Evolutionary conservation across 2,797 vertebrate species (phyloP).

Genomic region (Steatocranus sp.): DNA sequence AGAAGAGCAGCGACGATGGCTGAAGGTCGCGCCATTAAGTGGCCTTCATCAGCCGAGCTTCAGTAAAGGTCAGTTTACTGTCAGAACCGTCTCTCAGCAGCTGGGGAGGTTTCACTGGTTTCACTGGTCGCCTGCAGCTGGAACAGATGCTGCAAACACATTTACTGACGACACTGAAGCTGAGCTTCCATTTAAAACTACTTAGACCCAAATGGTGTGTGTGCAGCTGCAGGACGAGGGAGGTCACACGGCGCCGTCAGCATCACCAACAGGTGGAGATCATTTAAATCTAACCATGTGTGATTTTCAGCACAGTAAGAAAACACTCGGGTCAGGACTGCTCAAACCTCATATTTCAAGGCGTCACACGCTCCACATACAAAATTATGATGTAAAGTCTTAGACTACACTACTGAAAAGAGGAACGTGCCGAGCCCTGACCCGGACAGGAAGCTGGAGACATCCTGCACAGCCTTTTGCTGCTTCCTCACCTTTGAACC

Average conservation of each 20-base stretch:
- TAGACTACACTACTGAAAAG: background rate
- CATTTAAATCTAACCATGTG: background rate
- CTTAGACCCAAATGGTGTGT: background rate
- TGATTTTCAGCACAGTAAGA: background rate
- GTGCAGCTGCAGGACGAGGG: background rate
- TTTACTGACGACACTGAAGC: background rate
- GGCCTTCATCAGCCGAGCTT: background rate
- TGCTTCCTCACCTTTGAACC: background rate
- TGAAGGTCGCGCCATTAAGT: background rate
- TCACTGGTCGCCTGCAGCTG: background rate
- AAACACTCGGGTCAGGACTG: accelerated
- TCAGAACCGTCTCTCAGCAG: background rate
- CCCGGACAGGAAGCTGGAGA: background rate
- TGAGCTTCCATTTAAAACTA: background rate
- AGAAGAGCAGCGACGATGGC: too few relatives aligned
- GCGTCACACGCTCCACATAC: background rate
- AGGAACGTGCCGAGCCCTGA: background rate
- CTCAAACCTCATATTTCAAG: background rate
- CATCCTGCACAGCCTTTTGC: background rate
- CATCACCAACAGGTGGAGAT: background rate
- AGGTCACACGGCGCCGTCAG: background rate
- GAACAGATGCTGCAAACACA: background rate
- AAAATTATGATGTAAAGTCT: accelerated
- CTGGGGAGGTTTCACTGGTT: background rate
- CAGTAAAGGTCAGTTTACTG: background rate